A percentile compares a stretch with the other conserved stretches of the same genome.
Evolutionary conservation across 2,888 invertebrate species (phyloP).

Genomic region (Ophioninae sp.): DNA sequence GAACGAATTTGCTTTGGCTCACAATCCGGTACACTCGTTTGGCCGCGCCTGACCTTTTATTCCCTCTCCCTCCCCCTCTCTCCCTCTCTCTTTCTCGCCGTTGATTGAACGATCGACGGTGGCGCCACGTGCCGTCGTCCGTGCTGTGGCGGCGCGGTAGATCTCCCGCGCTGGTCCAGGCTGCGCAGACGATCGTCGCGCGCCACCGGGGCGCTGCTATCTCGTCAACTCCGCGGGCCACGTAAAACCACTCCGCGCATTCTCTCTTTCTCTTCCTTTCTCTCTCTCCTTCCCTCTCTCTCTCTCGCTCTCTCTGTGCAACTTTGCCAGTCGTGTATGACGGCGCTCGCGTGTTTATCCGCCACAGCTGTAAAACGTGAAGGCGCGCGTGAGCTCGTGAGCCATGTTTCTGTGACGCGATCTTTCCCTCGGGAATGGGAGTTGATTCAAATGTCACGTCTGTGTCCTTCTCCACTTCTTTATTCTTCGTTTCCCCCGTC

Average conservation of each 20-base stretch:
- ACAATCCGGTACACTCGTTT: slow-evolving; percentile 36
- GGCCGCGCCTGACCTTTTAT: slow-evolving; percentile 34
- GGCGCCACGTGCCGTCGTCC: slow-evolving; percentile 44
- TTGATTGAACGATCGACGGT: slow-evolving; percentile 41
- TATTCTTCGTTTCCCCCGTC: slow-evolving; percentile 30
- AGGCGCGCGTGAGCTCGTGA: slow-evolving; percentile 47
- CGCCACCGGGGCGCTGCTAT: slow-evolving; percentile 23
- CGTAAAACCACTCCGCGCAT: slow-evolving; percentile 9
- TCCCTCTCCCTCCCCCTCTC: background rate
- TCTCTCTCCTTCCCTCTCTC: too few species aligned
- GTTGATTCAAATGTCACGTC: slow-evolving; percentile 48
- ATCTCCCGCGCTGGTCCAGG: slow-evolving; percentile 54
- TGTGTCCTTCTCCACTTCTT: slow-evolving; percentile 27
- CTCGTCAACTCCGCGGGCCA: slow-evolving; percentile 13
- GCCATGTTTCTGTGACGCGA: slow-evolving; percentile 53
- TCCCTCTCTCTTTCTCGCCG: slow-evolving; percentile 17
- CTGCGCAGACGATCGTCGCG: slow-evolving; percentile 41
- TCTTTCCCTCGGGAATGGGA: slow-evolving; percentile 62
- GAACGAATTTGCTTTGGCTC: slow-evolving; percentile 18
- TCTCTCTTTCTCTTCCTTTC: slow-evolving; percentile 6
- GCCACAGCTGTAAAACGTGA: slow-evolving; percentile 49
- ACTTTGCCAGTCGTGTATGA: background rate
- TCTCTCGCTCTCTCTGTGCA: background rate
- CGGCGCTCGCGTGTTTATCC: slow-evolving; percentile 26
- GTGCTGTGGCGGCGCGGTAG: slow-evolving; percentile 25